These are phyloP conservation scores for Cephus rjabovi DNA, from an alignment of 2,888 invertebrate species.

Conservation along the genomic window DNA sequence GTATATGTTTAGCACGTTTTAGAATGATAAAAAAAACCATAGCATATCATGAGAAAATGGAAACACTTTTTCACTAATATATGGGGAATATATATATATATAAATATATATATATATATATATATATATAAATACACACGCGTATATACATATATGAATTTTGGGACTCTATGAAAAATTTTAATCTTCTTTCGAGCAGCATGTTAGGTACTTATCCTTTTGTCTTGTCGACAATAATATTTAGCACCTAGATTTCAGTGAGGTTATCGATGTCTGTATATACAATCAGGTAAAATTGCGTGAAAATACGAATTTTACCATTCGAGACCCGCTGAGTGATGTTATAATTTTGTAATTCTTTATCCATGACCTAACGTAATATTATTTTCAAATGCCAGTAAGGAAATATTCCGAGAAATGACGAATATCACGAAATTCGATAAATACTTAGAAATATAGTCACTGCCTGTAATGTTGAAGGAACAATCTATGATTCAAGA, in stretches of 20 bases:
- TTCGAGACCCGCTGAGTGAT: not conserved
- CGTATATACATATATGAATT: constrained; percentile 9
- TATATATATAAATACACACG: constrained; percentile 37
- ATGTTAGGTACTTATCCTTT: not conserved
- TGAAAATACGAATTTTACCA: not conserved
- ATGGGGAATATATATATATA: constrained; percentile 42
- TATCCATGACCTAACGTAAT: not conserved
- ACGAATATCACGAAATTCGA: not conserved
- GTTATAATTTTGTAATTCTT: not conserved
- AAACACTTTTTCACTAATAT: constrained; percentile 50
- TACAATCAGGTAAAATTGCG: constrained; percentile 1
- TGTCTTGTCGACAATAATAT: constrained; percentile 30
- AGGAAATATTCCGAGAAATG: not conserved
- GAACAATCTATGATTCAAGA: not conserved
- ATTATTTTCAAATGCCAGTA: not conserved
- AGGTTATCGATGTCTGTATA: constrained; percentile 35
- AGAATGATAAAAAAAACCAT: constrained; percentile 40
- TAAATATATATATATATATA: not conserved
- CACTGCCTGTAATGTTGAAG: constrained; percentile 1
- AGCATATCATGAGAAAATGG: constrained; percentile 49
- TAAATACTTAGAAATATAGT: not conserved
- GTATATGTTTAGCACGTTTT: constrained; percentile 52
- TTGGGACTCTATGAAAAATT: constrained; percentile 3
- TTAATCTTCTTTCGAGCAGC: not conserved
- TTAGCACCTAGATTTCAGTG: constrained; percentile 31